Base-by-base conservation (phyloP, 1,140 invertebrate species). In the Mylabris phalerata region DNA sequence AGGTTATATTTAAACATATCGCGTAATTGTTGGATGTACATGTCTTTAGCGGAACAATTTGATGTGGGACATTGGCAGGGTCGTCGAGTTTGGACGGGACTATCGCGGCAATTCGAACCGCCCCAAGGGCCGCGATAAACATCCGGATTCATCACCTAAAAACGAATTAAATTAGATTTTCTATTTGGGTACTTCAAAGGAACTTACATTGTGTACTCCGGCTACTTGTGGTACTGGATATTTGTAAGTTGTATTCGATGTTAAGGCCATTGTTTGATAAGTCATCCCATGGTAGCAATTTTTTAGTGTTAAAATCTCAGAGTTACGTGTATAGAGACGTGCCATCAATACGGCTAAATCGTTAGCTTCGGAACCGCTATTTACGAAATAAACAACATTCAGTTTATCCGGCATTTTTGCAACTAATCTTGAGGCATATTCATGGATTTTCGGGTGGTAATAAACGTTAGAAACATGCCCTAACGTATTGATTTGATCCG, bases 341-440 rank as follows among this genome's bases (percentile, higher is more conserved):
- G 95, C 89, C 75, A 99, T 81, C 9, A 94, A 69, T 57, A 95
- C 80, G 0, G 95, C 95, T 41, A 98, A 75, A 73, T 98, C 96
- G 74, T 98, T 98, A 0, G 96, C 95, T 78, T 98, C 96, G 5
- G 93, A 95, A 0, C 96, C 95, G 71, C 93, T 97, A 71, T 98
- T 99, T 0, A 93, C 88, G 67, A 98, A 85, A 73, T 96, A 97
- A 13, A 92, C 88, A 10, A 90, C 85, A 74, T 94, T 93, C 4
- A 97, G 77, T 68, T 93, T 80, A 1, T 82, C 86, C 1, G 95
- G 94, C 46, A 99, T 77, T 73, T 88, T 96, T 1, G 77, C 71
- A 0, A 82, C 82, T 46, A 99, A 77, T 71, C 87, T 86, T 68
- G 90, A 83, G 0, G 89, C 86, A 75, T 97, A 99, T 75, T 97